Base-by-base conservation (phyloP, 2,888 invertebrate species). In the Diaperis boleti region DNA sequence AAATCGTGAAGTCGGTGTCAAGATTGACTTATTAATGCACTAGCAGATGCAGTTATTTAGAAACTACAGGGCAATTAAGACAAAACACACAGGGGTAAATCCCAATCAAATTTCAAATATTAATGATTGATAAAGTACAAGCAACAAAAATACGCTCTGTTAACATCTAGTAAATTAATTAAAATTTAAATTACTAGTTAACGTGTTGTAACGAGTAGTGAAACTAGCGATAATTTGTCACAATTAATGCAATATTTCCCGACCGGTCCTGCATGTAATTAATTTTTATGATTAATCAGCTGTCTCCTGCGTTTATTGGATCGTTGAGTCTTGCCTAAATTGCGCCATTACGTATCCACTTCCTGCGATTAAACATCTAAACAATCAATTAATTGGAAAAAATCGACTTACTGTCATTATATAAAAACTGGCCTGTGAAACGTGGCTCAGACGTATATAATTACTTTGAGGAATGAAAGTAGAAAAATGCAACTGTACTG, bases 211-310 rank as follows among this genome's bases (percentile, higher is more conserved):
- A 31, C n/a, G 14, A 10, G 8, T 17, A 52, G 37, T 26, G 29
- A 39, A 39, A 39, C 39, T 39, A 11, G 15, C 14, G 31, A 41
- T 31, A 54, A 54, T 54, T 54, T 54, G 54, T 54, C 54, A 42
- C 41, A 41, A 54, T 41, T 41, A 39, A 26, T 14, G 26, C 13
- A 37, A 50, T 22, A 20, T 52, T 37, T 29, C 26, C 29, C 26
- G 41, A 31, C 54, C 54, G 31, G 8, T 42, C 18, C 54, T 52
- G 14, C 26, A 20, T 26, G 29, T 42, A 54, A 54, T 54, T 54
- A 54, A 54, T 54, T 41, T 54, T 54, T 52, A 22, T 52, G 54
- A 54, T 54, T 54, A 54, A 54, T 54, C 26, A 42, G 41, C 42
- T 42, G 54, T 52, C 52, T 37, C 26, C 20, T 37, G 37, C 37